Evolutionary conservation across 2,888 invertebrate genomes (phyloP).

Genomic region (Hypena proboscidalis): DNA sequence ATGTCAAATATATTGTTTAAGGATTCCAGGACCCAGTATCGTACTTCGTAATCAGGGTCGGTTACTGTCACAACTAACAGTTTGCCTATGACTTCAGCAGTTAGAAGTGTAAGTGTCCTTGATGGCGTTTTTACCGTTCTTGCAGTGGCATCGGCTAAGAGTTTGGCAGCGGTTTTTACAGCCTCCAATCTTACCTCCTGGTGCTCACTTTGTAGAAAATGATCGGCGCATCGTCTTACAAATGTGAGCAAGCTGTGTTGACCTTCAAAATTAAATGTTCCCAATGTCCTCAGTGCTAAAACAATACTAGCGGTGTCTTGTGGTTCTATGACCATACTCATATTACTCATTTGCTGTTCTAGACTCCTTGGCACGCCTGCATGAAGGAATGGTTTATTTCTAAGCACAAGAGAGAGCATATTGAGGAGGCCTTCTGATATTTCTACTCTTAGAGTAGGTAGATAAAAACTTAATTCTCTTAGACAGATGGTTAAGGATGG

Average conservation of each 20-base stretch:
- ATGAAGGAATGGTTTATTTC: slow-evolving; percentile 94
- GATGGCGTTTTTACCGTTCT: slow-evolving; percentile 87
- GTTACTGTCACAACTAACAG: slow-evolving; percentile 97
- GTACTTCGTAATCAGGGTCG: slow-evolving; percentile 97
- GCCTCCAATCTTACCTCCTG: slow-evolving; percentile 96
- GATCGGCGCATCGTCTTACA: slow-evolving; percentile 96
- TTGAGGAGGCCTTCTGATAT: slow-evolving; percentile 97
- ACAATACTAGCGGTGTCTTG: slow-evolving; percentile 94
- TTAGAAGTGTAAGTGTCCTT: slow-evolving; percentile 93
- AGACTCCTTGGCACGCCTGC: slow-evolving; percentile 90
- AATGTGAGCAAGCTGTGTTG: slow-evolving; percentile 95
- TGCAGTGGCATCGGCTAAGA: slow-evolving; percentile 93
- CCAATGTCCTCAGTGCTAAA: slow-evolving; percentile 96
- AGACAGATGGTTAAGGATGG: slow-evolving; percentile 96
- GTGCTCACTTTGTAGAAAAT: slow-evolving; percentile 95
- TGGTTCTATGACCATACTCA: slow-evolving; percentile 81
- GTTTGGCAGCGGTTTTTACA: slow-evolving; percentile 96
- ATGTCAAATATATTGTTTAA: slow-evolving; percentile 96
- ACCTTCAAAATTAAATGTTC: slow-evolving; percentile 95
- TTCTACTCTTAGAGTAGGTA: slow-evolving; percentile 94
- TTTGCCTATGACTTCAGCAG: slow-evolving; percentile 95
- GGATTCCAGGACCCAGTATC: slow-evolving; percentile 96
- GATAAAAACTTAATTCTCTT: slow-evolving; percentile 94
- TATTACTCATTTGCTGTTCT: slow-evolving; percentile 78
- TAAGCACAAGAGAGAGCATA: slow-evolving; percentile 95